Evolutionary conservation across 2,797 vertebrate species (phyloP).

Genomic region (Leptoclinus maculatus): DNA sequence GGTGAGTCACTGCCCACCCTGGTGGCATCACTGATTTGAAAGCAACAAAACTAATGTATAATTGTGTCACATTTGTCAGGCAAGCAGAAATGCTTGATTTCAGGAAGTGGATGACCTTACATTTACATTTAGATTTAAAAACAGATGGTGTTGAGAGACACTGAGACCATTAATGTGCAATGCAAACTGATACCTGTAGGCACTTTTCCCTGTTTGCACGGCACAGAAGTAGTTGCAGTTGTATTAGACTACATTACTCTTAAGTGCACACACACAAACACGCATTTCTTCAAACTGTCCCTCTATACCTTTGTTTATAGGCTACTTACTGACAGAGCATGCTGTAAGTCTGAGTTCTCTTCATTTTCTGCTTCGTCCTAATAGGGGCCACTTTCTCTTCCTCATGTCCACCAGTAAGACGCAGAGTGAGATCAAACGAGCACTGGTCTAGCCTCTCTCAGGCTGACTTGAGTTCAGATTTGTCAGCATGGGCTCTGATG

Average conservation of each 20-base stretch:
- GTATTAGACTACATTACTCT: not conserved
- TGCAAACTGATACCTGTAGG: not conserved
- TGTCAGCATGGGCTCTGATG: constrained; percentile 53
- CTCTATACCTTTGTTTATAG: not conserved
- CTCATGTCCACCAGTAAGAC: constrained; percentile 62
- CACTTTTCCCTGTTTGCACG: not conserved
- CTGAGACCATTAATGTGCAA: not conserved
- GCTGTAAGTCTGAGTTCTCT: constrained; percentile 42
- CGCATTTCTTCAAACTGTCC: not conserved
- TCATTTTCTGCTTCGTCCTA: constrained; percentile 62
- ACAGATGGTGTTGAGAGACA: not conserved
- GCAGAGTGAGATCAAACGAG: constrained; percentile 52
- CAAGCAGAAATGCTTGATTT: constrained; percentile 7
- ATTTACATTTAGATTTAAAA: not conserved
- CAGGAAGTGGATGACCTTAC: not conserved
- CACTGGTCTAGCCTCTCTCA: constrained; percentile 18
- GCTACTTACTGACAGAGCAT: constrained; percentile 30
- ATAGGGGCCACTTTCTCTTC: constrained; percentile 44
- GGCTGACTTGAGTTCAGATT: constrained; percentile 33
- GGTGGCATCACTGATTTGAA: not conserved
- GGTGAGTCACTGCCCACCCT: not conserved
- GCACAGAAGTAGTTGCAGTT: not conserved
- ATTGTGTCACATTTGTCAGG: not conserved
- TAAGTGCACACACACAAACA: not conserved
- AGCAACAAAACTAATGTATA: not conserved